Conservation (phyloP, 2,888 invertebrate genomes). For the Eupithecia insigniata region DNA sequence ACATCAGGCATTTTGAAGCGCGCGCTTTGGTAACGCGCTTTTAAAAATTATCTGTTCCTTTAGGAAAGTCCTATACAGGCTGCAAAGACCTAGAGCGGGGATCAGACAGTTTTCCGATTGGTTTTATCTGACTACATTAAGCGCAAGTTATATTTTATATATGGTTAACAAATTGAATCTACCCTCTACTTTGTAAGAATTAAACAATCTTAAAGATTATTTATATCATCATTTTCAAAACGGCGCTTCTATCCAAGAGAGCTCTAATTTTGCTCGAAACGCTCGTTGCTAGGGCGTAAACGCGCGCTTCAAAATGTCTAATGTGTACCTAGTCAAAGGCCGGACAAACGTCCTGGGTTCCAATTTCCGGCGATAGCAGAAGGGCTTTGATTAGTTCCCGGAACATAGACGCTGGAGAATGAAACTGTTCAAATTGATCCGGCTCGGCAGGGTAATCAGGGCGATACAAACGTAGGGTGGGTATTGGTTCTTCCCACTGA, state of each 20-base stretch:
- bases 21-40: not conserved
- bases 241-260: not conserved
- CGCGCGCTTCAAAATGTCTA: not conserved
- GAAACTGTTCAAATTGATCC: slow-evolving; percentile 12
- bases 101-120: too few relatives aligned
- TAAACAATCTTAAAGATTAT: too few relatives aligned
- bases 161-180: too few relatives aligned
- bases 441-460: not conserved
- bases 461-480: not conserved
- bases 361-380: slow-evolving; percentile 31
- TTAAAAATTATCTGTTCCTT: not conserved
- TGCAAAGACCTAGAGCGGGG: too few relatives aligned
- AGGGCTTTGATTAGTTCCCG: slow-evolving; percentile 28
- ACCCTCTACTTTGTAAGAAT: too few relatives aligned
- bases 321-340: not conserved
- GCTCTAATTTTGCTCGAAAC: not conserved
- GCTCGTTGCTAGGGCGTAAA: not conserved
- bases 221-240: too few relatives aligned
- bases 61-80: too few relatives aligned
- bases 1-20: not conserved
- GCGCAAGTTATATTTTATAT: too few relatives aligned
- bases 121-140: too few relatives aligned
- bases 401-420: slow-evolving; percentile 5
- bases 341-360: slow-evolving; percentile 23
- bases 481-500: not conserved